Conservation (phyloP, 2,113 vertebrate species). For the Mirza zaza region DNA sequence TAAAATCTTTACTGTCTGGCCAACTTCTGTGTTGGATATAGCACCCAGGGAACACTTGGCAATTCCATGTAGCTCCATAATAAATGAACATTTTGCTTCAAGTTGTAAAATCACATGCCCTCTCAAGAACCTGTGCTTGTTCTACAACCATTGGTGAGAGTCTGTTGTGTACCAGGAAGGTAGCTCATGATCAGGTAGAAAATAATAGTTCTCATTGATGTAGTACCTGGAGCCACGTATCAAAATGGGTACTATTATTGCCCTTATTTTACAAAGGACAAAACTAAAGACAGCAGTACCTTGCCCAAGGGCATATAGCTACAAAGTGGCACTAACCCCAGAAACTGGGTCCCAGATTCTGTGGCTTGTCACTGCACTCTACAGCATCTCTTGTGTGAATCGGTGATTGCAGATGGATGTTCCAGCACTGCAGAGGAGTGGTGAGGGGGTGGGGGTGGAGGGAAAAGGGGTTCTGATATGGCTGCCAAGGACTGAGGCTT, state of each 20-base stretch:
- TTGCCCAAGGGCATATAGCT: neutral
- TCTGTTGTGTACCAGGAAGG: neutral
- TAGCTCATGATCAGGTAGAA: neutral
- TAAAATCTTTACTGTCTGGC: neutral
- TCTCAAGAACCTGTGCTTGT: neutral
- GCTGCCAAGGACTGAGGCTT: neutral
- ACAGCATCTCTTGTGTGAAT: neutral
- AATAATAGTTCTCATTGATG: neutral
- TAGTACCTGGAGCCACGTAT: neutral
- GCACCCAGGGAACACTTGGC: neutral
- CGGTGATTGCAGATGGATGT: neutral
- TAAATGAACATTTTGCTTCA: constrained; percentile 15
- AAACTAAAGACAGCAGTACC: neutral
- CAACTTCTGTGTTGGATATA: neutral
- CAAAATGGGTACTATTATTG: neutral
- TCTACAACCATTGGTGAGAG: neutral
- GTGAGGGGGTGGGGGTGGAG: neutral
- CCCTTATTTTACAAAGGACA: constrained; percentile 16
- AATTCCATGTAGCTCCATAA: neutral
- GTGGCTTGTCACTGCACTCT: neutral
- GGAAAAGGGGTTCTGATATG: neutral
- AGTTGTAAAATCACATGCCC: constrained; percentile 5
- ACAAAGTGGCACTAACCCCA: neutral
- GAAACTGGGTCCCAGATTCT: neutral
- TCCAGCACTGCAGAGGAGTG: neutral